Percentiles rank a stretch among this genome's conserved stretches.
These are phyloP conservation scores for Mythimna loreyi DNA, from an alignment of 2,888 invertebrate species.

Conservation along the genomic window DNA sequence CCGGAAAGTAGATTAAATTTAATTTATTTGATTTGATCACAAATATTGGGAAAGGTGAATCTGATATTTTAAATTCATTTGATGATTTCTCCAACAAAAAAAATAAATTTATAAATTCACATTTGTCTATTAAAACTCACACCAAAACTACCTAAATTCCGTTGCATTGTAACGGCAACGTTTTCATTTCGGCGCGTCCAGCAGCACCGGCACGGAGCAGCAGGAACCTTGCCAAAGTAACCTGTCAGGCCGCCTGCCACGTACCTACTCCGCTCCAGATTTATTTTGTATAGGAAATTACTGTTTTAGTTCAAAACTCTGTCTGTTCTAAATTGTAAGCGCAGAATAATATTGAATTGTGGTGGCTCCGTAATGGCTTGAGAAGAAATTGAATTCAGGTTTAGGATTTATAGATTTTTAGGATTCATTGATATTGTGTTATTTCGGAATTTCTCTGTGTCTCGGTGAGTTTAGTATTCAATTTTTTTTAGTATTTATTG, in stretches of 20 bases:
- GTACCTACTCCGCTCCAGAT: conserved; percentile 63
- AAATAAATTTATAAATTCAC: neutral
- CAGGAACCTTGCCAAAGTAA: conserved; percentile 81
- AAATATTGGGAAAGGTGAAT: too few relatives aligned
- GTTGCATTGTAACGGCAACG: conserved; percentile 58
- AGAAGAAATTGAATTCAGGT: conserved; percentile 1
- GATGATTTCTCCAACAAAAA: too few relatives aligned
- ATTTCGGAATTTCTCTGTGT: neutral
- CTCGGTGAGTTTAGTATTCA: neutral
- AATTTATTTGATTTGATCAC: too few relatives aligned
- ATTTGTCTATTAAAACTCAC: neutral
- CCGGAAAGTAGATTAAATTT: too few relatives aligned
- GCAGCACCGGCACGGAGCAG: conserved; percentile 59
- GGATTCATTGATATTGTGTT: conserved; percentile 2
- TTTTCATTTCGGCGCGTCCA: conserved; percentile 62
- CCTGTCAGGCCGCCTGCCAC: conserved; percentile 70
- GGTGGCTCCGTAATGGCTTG: neutral
- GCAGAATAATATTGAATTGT: conserved; percentile 24
- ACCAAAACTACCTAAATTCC: conserved; percentile 16
- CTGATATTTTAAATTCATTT: too few relatives aligned
- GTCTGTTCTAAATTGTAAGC: conserved; percentile 14
- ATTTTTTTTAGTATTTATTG: neutral
- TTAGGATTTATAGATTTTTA: conserved; percentile 7
- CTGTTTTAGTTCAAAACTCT: conserved; percentile 45
- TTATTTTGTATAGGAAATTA: conserved; percentile 63